Conservation (phyloP, 2,113 vertebrate genomes). For the Corapipo altera region DNA sequence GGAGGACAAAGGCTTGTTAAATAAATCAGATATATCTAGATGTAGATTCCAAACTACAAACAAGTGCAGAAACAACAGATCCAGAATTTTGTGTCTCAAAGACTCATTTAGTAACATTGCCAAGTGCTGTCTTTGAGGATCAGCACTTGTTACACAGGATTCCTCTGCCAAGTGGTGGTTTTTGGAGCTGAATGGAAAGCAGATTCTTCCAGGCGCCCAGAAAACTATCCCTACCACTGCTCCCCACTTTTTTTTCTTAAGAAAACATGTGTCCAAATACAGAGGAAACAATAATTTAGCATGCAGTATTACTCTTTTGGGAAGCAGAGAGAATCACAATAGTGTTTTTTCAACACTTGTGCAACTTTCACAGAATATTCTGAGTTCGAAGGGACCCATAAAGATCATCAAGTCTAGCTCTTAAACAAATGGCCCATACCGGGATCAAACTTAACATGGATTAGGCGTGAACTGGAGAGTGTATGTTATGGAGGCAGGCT, state of each 20-base stretch:
- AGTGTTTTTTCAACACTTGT: not conserved
- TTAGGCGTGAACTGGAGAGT: not conserved
- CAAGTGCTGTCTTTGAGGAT: not conserved
- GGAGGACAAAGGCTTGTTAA: not conserved
- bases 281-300: not conserved
- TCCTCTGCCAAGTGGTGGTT: not conserved
- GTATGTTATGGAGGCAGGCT: not conserved
- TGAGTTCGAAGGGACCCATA: not conserved
- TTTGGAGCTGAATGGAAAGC: not conserved
- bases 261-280: accelerated
- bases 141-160: not conserved
- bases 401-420: not conserved
- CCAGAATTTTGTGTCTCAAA: not conserved
- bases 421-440: not conserved
- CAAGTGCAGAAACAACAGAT: accelerated
- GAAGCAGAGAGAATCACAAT: not conserved
- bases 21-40: not conserved
- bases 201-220: not conserved
- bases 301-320: not conserved
- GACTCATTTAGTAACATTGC: not conserved
- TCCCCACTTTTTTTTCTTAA: not conserved
- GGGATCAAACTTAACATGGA: not conserved
- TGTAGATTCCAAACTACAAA: not conserved
- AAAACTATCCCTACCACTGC: not conserved
- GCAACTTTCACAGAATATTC: not conserved